phyloP scores from a whole-genome alignment of 2,888 invertebrate genomes.

The Microctonus brassicae region DNA sequence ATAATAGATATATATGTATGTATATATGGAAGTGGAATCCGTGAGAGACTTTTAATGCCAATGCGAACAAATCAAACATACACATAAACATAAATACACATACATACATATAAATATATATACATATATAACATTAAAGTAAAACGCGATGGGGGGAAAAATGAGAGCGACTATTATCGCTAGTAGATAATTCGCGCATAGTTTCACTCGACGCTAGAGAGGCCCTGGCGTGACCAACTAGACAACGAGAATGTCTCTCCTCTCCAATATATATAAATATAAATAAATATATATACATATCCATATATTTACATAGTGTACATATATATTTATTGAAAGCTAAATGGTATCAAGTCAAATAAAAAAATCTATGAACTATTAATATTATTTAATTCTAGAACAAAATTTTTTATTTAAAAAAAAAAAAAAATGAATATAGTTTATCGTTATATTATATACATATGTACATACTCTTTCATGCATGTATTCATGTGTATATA shows the following conservation, averaged over 20 bases:
- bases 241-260: constrained; percentile 20
- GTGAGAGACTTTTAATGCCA: background rate
- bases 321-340: too few relatives aligned
- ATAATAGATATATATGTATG: background rate
- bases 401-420: too few relatives aligned
- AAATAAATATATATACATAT: too few relatives aligned
- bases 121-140: background rate
- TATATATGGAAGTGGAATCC: background rate
- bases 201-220: constrained; percentile 29
- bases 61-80: background rate
- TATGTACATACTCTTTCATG: constrained; percentile 20
- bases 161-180: constrained; percentile 31
- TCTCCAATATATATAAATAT: constrained; percentile 1
- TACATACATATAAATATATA: background rate
- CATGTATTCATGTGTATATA: background rate
- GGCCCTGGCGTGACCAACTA: constrained; percentile 35
- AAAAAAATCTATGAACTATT: too few relatives aligned
- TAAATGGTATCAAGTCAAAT: too few relatives aligned
- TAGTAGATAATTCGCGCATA: constrained; percentile 31
- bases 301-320: too few relatives aligned
- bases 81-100: background rate
- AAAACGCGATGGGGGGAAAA: constrained; percentile 3
- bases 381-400: too few relatives aligned
- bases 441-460: too few relatives aligned
- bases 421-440: too few relatives aligned